Evolutionary conservation across 2,113 vertebrate species (phyloP).

Genomic region (Falco punctatus): DNA sequence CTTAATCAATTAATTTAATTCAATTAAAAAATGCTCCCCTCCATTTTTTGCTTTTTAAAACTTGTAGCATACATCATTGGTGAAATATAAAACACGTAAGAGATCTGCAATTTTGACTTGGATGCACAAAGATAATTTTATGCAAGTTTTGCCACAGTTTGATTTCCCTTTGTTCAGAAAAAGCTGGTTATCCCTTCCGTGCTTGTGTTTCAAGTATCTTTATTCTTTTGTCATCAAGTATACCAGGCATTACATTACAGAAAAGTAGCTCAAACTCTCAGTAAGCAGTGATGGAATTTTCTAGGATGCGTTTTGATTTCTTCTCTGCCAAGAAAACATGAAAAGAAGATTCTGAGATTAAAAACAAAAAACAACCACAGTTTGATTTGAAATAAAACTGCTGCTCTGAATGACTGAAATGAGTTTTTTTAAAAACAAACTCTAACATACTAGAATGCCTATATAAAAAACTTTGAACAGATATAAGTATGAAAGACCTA

Average conservation of each 20-base stretch:
- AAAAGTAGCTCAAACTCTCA: not conserved
- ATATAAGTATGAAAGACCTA: not conserved
- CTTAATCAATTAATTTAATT: not conserved
- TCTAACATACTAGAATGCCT: not conserved
- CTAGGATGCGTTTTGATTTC: not conserved
- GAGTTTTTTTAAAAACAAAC: not conserved
- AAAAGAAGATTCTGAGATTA: not conserved
- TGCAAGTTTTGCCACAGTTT: not conserved
- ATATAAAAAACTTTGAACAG: not conserved
- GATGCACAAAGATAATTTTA: not conserved
- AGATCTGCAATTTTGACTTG: not conserved
- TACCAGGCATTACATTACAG: not conserved
- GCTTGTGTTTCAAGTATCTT: not conserved
- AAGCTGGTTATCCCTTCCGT: not conserved
- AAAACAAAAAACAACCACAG: not conserved
- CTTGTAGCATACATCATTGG: not conserved
- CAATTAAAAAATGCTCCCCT: not conserved
- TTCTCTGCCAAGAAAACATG: not conserved
- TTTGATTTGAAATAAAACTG: not conserved
- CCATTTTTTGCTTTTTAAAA: not conserved
- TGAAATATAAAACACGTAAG: not conserved
- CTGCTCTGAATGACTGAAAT: not conserved
- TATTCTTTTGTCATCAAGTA: not conserved
- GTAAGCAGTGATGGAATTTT: not conserved
- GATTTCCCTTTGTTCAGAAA: not conserved